phyloP scores from a whole-genome alignment of 2,113 vertebrate species.

The Gobius niger region DNA sequence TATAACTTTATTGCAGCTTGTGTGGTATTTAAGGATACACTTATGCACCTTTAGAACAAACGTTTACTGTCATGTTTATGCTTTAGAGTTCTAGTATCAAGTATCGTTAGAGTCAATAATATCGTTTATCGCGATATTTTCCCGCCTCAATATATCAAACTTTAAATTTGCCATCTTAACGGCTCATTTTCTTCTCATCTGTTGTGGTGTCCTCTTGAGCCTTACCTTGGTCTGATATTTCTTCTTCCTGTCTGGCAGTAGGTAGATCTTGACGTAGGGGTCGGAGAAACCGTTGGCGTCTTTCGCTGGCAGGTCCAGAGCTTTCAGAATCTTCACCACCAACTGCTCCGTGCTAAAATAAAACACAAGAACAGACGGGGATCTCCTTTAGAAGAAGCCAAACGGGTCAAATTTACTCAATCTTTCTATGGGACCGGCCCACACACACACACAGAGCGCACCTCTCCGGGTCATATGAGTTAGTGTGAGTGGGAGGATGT shows the following conservation, averaged over 20 bases:
- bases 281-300: constrained; percentile 93
- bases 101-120: too few relatives aligned
- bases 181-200: too few relatives aligned
- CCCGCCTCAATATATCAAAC: too few relatives aligned
- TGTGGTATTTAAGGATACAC: too few relatives aligned
- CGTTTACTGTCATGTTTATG: too few relatives aligned
- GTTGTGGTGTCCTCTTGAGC: background rate
- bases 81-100: too few relatives aligned
- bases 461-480: constrained; percentile 33
- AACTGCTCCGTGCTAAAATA: constrained; percentile 84
- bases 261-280: constrained; percentile 94
- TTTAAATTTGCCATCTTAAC: too few relatives aligned
- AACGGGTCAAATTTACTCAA: constrained; percentile 5
- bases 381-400: constrained; percentile 5
- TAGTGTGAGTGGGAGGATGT: constrained; percentile 37
- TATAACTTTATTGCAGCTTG: too few relatives aligned
- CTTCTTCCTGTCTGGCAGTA: constrained; percentile 93
- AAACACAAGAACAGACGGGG: constrained; percentile 8
- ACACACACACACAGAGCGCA: constrained; percentile 27
- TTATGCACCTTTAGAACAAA: too few relatives aligned
- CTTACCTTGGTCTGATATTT: constrained; percentile 89
- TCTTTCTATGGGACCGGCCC: constrained; percentile 27
- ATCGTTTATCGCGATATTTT: too few relatives aligned
- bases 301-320: constrained; percentile 89
- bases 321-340: constrained; percentile 90